phyloP scores from a whole-genome alignment of 2,113 vertebrate genomes.

The Eptatretus burgeri region DNA sequence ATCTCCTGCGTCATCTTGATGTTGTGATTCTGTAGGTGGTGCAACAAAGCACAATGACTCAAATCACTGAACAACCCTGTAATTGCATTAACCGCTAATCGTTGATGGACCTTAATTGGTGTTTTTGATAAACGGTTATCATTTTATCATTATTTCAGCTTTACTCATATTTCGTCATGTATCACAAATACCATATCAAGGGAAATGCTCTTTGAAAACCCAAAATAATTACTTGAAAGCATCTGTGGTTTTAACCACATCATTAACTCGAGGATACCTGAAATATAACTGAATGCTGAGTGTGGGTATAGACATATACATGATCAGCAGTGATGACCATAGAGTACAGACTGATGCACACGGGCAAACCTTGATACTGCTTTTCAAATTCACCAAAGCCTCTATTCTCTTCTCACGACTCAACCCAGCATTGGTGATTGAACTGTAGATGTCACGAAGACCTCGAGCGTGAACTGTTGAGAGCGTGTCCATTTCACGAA shows the following conservation, averaged over 20 bases:
- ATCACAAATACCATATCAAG: too few species aligned
- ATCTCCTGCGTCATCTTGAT: slow-evolving; percentile 48
- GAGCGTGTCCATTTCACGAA: slow-evolving; percentile 38
- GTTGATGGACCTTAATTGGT: too few species aligned
- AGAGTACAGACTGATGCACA: neutral
- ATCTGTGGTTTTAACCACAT: neutral
- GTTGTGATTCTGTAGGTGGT: slow-evolving; percentile 27
- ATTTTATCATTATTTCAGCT: too few species aligned
- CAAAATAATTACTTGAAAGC: neutral
- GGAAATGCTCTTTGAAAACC: neutral
- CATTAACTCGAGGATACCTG: neutral
- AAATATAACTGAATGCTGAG: neutral
- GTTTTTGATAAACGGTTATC: too few species aligned
- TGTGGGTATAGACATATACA: too few species aligned
- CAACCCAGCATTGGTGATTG: slow-evolving; percentile 16
- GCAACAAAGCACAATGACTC: too few species aligned
- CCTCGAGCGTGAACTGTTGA: slow-evolving; percentile 32
- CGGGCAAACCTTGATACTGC: slow-evolving; percentile 32
- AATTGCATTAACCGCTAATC: too few species aligned
- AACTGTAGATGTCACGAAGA: slow-evolving; percentile 34
- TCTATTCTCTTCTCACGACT: slow-evolving; percentile 27
- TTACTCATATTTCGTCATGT: too few species aligned
- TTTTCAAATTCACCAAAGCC: slow-evolving; percentile 29
- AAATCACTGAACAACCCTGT: too few species aligned
- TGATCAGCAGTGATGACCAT: too few species aligned